Base-by-base conservation (phyloP, 2,113 vertebrate genomes). In the Zosterops lateralis region DNA sequence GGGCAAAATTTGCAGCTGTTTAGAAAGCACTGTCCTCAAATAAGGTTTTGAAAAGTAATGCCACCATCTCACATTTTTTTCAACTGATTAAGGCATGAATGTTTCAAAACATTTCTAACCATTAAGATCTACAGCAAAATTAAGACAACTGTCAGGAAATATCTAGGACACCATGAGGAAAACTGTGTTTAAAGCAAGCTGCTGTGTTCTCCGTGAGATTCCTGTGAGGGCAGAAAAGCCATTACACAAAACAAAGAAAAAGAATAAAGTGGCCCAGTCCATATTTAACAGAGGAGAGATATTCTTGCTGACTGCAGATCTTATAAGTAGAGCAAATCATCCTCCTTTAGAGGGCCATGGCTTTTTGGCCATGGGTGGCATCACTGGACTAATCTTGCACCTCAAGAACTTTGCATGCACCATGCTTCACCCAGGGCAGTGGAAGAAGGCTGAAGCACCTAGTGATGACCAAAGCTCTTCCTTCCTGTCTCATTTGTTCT, bases 61-160 rank as follows among this genome's bases (percentile, higher is more conserved):
- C 38, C 1, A 4, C n/a, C 26, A 67, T 31, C 47, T 90, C 76
- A 60, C 36, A 53, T 77, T 77, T 93, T 93, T 88, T 81, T 68
- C 57, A 77, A 6, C 34, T 65, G 38, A 4, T 14, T 70, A 80
- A 38, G 53, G 29, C 9, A 13, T 5, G 12, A 68, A 17, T 26
- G 38, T 70, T 89, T 94, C 74, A 57, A 58, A 89, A 79, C 45
- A 61, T 66, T 90, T 57, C 75, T 79, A 90, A 50, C 34, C 24
- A 17, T 79, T 83, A 74, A 67, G 31, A 74, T 3, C 56, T 21
- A 47, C 32, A 95, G 51, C 18, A 71, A 85, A 93, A 81, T 84
- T 77, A 71, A 94, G 83, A 66, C 53, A 93, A 53, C 22, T 15
- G 6, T 65, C 42, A 75, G n/a, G 9, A 87, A 87, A 91, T 87